phyloP scores from a whole-genome alignment of 2,888 invertebrate species.

The Drosophila suboccidentalis region DNA sequence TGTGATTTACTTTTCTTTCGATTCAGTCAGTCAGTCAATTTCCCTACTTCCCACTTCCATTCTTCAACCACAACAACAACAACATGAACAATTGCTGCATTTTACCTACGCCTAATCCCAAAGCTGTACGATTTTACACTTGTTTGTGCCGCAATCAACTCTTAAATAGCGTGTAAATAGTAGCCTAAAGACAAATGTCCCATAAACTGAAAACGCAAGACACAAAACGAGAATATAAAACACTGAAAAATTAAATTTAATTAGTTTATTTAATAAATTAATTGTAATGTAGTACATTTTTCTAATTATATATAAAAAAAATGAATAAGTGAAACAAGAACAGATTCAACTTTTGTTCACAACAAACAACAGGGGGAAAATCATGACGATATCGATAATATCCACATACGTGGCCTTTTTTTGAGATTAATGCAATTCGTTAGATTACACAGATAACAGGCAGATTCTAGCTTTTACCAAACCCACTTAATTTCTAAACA shows the following conservation, averaged over 20 bases:
- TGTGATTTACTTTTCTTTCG: slow-evolving; percentile 44
- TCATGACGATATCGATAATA: not conserved
- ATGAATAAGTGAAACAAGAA: slow-evolving; percentile 50
- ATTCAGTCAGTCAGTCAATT: slow-evolving; percentile 34
- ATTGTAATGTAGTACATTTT: slow-evolving; percentile 78
- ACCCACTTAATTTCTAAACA: too few relatives aligned
- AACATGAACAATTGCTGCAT: slow-evolving; percentile 21
- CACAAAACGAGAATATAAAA: slow-evolving; percentile 52
- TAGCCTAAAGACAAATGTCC: slow-evolving; percentile 71
- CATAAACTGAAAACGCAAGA: slow-evolving; percentile 60
- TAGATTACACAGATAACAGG: too few relatives aligned
- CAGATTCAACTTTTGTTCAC: slow-evolving; percentile 20
- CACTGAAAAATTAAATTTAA: slow-evolving; percentile 69
- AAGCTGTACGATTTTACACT: slow-evolving; percentile 62
- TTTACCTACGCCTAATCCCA: slow-evolving; percentile 22
- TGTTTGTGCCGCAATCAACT: slow-evolving; percentile 58
- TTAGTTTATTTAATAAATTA: slow-evolving; percentile 77
- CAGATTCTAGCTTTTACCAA: too few relatives aligned
- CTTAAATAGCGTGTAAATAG: slow-evolving; percentile 74
- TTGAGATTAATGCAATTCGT: not conserved
- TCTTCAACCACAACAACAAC: slow-evolving; percentile 6
- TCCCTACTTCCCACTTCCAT: slow-evolving; percentile 7
- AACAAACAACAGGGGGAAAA: not conserved
- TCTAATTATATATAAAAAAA: slow-evolving; percentile 70
- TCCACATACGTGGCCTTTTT: slow-evolving; percentile 5